Evolutionary conservation across 2,113 vertebrate species (phyloP).

Genomic region (Uropsilus gracilis): DNA sequence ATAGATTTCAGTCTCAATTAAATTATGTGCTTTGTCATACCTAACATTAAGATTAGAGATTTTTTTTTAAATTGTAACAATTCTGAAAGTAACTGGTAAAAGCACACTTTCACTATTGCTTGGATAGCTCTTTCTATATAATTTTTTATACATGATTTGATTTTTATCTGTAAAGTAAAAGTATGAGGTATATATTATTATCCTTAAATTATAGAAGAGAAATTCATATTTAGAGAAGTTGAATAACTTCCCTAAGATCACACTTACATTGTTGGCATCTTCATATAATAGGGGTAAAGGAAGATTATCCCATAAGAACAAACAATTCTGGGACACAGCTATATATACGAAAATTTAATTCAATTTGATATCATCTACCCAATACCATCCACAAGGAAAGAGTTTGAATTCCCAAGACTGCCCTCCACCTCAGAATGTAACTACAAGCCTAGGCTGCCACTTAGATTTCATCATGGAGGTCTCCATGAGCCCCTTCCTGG

Average conservation of each 20-base stretch:
- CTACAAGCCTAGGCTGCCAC: too few relatives aligned
- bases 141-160: not conserved
- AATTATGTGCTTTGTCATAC: not conserved
- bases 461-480: too few relatives aligned
- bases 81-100: not conserved
- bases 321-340: too few relatives aligned
- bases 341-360: too few relatives aligned
- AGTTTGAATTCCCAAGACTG: too few relatives aligned
- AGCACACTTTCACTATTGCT: not conserved
- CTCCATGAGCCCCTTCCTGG: too few relatives aligned
- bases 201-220: slow-evolving; percentile 21
- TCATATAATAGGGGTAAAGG: too few relatives aligned
- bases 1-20: not conserved
- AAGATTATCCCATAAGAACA: too few relatives aligned
- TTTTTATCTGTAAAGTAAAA: not conserved
- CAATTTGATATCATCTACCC: too few relatives aligned
- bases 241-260: slow-evolving; percentile 18
- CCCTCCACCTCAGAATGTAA: too few relatives aligned
- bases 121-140: not conserved
- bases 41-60: not conserved
- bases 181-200: not conserved
- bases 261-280: too few relatives aligned
- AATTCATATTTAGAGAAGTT: slow-evolving; percentile 56
- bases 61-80: not conserved
- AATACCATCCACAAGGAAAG: too few relatives aligned